A percentile compares a stretch with the other conserved stretches of the same genome.
Evolutionary conservation across 2,888 invertebrate genomes (phyloP).

Genomic region (Odontomyia ornata): DNA sequence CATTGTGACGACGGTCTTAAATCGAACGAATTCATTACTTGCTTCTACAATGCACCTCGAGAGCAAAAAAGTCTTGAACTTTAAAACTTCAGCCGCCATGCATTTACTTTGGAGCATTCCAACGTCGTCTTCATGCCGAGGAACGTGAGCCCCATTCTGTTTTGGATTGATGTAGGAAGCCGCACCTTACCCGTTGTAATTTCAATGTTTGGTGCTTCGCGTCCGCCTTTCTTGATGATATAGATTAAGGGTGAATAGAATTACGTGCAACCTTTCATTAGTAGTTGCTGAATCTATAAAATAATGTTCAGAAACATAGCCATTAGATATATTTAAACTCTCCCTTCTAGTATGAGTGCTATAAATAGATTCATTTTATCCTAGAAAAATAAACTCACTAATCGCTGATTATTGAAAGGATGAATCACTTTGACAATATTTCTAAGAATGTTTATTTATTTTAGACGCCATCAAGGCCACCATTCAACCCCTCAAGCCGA

Average conservation of each 20-base stretch:
- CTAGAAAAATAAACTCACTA: too few relatives aligned
- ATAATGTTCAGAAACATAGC: too few relatives aligned
- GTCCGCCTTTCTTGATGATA: not conserved
- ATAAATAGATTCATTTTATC: too few relatives aligned
- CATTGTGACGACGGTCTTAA: conserved; percentile 13
- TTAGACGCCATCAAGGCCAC: conserved; percentile 38
- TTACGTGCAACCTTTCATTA: too few relatives aligned
- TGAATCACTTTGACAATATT: too few relatives aligned
- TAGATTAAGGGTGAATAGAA: not conserved
- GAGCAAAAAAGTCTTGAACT: conserved; percentile 45
- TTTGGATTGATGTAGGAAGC: conserved; percentile 24
- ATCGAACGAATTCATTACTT: conserved; percentile 21
- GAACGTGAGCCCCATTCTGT: not conserved
- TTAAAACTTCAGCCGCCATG: conserved; percentile 36
- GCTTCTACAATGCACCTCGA: conserved; percentile 34
- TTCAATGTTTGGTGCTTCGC: conserved; percentile 20
- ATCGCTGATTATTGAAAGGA: too few relatives aligned
- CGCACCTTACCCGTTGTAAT: conserved; percentile 22
- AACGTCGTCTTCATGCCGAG: not conserved
- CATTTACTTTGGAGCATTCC: conserved; percentile 33
- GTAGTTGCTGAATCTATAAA: too few relatives aligned
- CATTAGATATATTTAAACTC: too few relatives aligned
- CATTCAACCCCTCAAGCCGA: conserved; percentile 46
- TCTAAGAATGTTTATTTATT: too few relatives aligned
- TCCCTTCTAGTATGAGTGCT: too few relatives aligned